Evolutionary conservation across 2,888 invertebrate species (phyloP).

Genomic region (Anarsia innoxiella): DNA sequence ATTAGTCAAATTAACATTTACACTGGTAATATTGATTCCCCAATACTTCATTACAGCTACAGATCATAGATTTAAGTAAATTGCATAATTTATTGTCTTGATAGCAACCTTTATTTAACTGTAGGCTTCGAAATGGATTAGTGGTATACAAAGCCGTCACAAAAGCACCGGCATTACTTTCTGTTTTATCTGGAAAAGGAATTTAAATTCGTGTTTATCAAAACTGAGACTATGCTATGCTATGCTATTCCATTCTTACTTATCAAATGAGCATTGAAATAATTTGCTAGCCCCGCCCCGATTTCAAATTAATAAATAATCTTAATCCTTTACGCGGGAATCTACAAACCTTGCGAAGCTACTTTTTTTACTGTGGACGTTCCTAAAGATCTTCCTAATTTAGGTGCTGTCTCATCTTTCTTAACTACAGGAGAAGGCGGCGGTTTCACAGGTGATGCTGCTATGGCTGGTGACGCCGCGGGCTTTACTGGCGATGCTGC

Average conservation of each 20-base stretch:
- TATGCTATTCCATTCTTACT: too few species aligned
- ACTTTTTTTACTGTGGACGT: too few species aligned
- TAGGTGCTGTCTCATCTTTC: too few species aligned
- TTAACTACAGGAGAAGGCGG: background rate
- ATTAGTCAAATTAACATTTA: too few species aligned
- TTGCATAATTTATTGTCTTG: conserved; percentile 6
- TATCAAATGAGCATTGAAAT: too few species aligned
- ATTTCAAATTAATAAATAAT: background rate
- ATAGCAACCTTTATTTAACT: conserved; percentile 49
- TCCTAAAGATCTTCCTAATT: too few species aligned
- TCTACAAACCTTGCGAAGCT: conserved; percentile 49
- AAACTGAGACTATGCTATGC: too few species aligned
- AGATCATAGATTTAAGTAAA: background rate
- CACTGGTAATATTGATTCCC: too few species aligned
- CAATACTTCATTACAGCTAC: conserved; percentile 8
- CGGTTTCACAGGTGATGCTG: background rate
- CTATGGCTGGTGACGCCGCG: conserved; percentile 31
- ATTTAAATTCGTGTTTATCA: too few species aligned
- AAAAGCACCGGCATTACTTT: conserved; percentile 26
- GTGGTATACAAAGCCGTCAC: conserved; percentile 57
- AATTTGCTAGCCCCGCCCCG: too few species aligned
- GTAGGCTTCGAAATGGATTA: conserved; percentile 52
- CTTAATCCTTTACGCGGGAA: too few species aligned
- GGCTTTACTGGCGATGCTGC: conserved; percentile 32
- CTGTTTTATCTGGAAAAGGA: conserved; percentile 5